phyloP scores from a whole-genome alignment of 1,140 invertebrate genomes.

The Ceratina australensis region DNA sequence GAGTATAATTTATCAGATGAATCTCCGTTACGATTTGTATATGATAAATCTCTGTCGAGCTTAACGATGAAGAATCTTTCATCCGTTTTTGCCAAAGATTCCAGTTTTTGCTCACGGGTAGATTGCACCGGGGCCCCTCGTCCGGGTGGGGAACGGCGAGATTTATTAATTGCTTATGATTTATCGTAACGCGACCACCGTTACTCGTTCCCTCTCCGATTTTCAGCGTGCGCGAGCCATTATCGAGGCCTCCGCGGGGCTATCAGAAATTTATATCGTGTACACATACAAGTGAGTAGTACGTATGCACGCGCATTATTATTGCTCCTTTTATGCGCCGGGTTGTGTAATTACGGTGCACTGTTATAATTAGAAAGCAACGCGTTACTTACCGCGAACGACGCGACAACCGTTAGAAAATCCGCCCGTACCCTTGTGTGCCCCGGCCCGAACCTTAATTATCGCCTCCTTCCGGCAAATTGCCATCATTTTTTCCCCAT shows the following conservation, averaged over 20 bases:
- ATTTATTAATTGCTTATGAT: slow-evolving; percentile 53
- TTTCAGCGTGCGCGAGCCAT: slow-evolving; percentile 32
- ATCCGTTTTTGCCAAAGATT: not conserved
- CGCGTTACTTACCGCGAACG: slow-evolving; percentile 21
- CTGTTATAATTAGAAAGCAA: slow-evolving; percentile 64
- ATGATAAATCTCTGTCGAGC: too few species aligned
- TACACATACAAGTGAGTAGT: slow-evolving; percentile 20
- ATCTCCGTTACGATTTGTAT: too few species aligned
- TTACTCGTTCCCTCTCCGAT: slow-evolving; percentile 32
- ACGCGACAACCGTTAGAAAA: slow-evolving; percentile 46
- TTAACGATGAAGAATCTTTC: not conserved
- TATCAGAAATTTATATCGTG: slow-evolving; percentile 57
- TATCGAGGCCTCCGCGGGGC: slow-evolving; percentile 29
- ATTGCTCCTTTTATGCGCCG: slow-evolving; percentile 56
- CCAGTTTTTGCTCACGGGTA: slow-evolving; percentile 9
- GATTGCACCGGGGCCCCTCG: not conserved
- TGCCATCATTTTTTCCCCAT: not conserved
- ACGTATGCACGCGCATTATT: slow-evolving; percentile 18
- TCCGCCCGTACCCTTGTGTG: not conserved
- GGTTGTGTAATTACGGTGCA: slow-evolving; percentile 53
- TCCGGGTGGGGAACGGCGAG: slow-evolving; percentile 13
- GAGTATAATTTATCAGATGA: too few species aligned
- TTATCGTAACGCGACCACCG: slow-evolving; percentile 34
- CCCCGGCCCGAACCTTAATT: slow-evolving; percentile 29
- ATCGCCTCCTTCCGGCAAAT: slow-evolving; percentile 21